Evolutionary conservation across 2,888 invertebrate species (phyloP), one percentile per base, ranked within the genome.

Genomic region (Beris chalybata): DNA sequence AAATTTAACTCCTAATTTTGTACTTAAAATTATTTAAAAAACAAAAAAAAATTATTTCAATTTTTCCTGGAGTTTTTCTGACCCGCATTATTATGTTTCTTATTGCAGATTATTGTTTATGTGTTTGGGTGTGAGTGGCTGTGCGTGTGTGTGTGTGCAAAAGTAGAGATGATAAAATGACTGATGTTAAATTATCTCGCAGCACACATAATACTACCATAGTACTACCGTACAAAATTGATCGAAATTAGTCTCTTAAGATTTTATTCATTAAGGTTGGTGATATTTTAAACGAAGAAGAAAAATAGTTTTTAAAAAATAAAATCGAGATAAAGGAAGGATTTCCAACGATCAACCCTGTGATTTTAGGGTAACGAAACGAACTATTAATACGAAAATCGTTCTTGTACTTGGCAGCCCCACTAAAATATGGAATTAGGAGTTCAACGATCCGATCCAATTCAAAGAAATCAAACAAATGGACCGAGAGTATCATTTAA

Each of bases 401-500:
- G 57, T 57, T 38, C 9, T 57, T 57, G 45, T 57, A 11, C 38
- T 47, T 31, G 12, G 48, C 13, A 29, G 47, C n/a, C 32, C 22
- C 29, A 13, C 31, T 30, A 31, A 59, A 59, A 47, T 47, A 70
- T 71, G 70, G 70, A 69, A 66, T 65, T 70, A 69, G 72, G 67
- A 68, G 59, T 72, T 52, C 72, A 73, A 61, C 71, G 72, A 66
- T 70, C 72, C 59, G 72, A 73, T 69, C 69, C 71, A 66, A 59
- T 59, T 30, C 72, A 73, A 69, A 72, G 64, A 71, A 65, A 66
- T 53, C 73, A 71, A 71, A 58, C 72, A 32, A 81, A 80, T 81
- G 89, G 87, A 81, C 90, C 84, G 73, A 85, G 87, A 76, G 93
- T 93, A 76, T 93, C 92, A 80, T 93, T 93, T 85, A 92, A 93